Evolutionary conservation across 1,140 invertebrate genomes (phyloP), one percentile per base, ranked within the genome.

Genomic region (Rhagoletis pomonella): DNA sequence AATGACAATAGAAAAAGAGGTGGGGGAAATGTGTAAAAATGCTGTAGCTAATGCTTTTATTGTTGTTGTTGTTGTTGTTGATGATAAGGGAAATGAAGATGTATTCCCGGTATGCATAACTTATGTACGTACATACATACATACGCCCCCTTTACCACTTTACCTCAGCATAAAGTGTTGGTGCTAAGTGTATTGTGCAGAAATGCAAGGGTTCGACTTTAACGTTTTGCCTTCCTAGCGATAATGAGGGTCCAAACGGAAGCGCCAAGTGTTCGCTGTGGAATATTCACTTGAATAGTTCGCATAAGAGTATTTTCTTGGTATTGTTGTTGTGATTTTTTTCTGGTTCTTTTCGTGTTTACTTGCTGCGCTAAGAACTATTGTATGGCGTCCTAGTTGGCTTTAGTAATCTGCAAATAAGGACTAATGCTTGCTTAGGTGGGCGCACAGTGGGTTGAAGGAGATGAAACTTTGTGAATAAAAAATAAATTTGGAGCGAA

Each of bases 1-100:
- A 90, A 87, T 69, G 62, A 87, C 62, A 55, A 89, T 87, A 88
- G 59, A 39, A 87, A 85, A 81, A 55, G 73, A 4, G 47, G 47
- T 19, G 44, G 44, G 47, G 9, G 17, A 58, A 19, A 81, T 19
- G 73, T 55, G 47, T 59, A 62, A 17, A 62, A 12, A 67, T 67
- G 17, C 17, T 12, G 4, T 14, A 64, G 17, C 10, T 12, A 64
- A 64, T 14, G 9, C 17, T 14, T 3, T 64, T n/a, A 67, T 4
- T 65, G 64, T 65, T 44, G 73, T 77, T 77, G 3, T 50, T 77
- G 6, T 81, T 81, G 73, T 81, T 73, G 69, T 73, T 73, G 39
- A 50, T 73, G 69, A 81, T 81, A 81, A 50, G 73, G 73, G 73
- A 81, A 81, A 81, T 81, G 73, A 81, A 58, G 73, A 81, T 81